A percentile compares a stretch with the other conserved stretches of the same genome.
Evolutionary conservation across 2,888 invertebrate genomes (phyloP).

Genomic region (Polia nebulosa): DNA sequence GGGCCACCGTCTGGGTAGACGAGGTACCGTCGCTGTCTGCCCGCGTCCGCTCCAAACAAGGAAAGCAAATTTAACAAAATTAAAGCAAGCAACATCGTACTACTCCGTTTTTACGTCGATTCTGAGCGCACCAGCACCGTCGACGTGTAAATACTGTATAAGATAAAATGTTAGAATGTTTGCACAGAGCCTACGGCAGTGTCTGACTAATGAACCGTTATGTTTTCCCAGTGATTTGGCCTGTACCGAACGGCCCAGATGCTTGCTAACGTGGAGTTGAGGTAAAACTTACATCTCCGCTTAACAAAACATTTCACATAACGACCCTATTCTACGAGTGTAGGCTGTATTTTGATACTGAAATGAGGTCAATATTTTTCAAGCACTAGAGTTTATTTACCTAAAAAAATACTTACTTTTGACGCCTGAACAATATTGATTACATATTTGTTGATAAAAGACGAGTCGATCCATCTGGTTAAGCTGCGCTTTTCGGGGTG

Average conservation of each 20-base stretch:
- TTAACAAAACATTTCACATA: conserved; percentile 70
- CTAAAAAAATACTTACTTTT: conserved; percentile 1
- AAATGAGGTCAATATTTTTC: conserved; percentile 28
- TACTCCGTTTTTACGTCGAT: conserved; percentile 70
- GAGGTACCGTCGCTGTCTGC: conserved; percentile 89
- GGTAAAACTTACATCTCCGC: conserved; percentile 62
- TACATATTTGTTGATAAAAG: neutral
- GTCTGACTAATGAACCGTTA: conserved; percentile 89
- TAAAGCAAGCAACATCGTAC: conserved; percentile 77
- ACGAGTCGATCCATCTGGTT: too few species aligned
- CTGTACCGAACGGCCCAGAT: conserved; percentile 75
- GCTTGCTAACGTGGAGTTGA: conserved; percentile 59
- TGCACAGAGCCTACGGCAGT: conserved; percentile 80
- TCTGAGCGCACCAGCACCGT: conserved; percentile 71
- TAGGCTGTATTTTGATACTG: conserved; percentile 36
- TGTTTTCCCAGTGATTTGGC: conserved; percentile 87
- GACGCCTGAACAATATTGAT: neutral
- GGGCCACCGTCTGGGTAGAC: conserved; percentile 91
- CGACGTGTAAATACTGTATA: conserved; percentile 81
- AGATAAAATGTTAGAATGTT: conserved; percentile 85
- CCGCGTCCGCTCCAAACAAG: conserved; percentile 70
- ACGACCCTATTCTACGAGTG: conserved; percentile 51
- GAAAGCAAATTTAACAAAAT: conserved; percentile 82
- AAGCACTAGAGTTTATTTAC: conserved; percentile 7
- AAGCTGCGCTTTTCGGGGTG: too few species aligned